Base-by-base conservation (phyloP, 2,113 vertebrate genomes). In the Silurus glanis region DNA sequence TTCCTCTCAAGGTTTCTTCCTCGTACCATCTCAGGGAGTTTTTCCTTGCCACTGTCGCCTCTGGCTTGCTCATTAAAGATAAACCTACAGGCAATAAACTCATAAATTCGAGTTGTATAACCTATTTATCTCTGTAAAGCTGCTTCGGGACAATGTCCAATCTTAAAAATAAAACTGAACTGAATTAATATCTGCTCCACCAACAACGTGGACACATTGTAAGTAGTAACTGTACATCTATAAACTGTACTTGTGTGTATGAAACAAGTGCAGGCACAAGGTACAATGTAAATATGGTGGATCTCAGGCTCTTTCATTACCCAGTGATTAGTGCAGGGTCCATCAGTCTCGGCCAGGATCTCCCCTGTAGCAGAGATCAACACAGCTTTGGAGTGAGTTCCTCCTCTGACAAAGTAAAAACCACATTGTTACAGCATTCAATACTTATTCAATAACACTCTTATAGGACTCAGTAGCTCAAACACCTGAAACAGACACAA, bases 261-360 rank as follows among this genome's bases (percentile, higher is more conserved):
- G 8, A 45, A 47, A n/a, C 19, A 6, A 47, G 17, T 37, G 25
- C n/a, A 28, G 53, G 6, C 8, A 3, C 13, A 79, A 72, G 7
- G 45, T 21, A 23, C 47, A 49, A 45, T 47, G 14, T 72, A 49
- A 25, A 53, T n/a, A 53, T 53, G 21, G 13, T 75, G 47, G 72
- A n/a, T 51, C 8, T 74, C 28, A 62, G 61, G 23, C 61, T 9
- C 5, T 25, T 51, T 47, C 53, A 84, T 93, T 93, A 97, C 96
- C 96, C 96, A 97, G 88, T 98, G 97, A 91, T 99, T 99, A 69
- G 97, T 97, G 90, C 94, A 96, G 6, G 95, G 96, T 64, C 97
- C 97, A 19, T 95, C 92, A 0, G 91, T 93, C 94, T 97, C 95
- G 4, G 96, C 94, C 91, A 98, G 88, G 88, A 98, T 92, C 69